Evolutionary conservation across 2,113 vertebrate species (phyloP), one percentile per base, ranked within the genome.

Genomic region (Bujurquina vittata): DNA sequence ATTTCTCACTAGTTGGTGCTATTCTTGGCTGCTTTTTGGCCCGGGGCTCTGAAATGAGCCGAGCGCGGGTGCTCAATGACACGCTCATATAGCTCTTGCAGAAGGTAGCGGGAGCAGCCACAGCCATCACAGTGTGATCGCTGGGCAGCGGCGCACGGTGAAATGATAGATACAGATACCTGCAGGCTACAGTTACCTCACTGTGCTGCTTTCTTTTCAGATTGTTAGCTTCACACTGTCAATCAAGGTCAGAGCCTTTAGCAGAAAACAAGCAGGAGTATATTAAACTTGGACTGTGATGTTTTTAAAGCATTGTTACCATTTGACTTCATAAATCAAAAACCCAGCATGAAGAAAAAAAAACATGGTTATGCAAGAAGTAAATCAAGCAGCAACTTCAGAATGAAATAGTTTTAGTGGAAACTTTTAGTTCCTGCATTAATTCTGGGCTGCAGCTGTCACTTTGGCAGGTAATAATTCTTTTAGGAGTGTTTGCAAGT

Each of bases 1-100:
- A 75, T 90, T 87, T 87, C 88, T 87, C 89, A 61, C 89, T 86
- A 89, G 88, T 86, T 77, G 81, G 49, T 81, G 85, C 89, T 93
- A 89, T 93, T 91, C 89, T 84, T 14, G 75, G 90, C 65, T 33
- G 62, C 63, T 69, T 88, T 87, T 57, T 83, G 85, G 73, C 80
- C 77, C 1, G 81, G 40, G 81, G 86, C 84, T 80, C 76, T 69
- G 77, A 88, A 91, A 92, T 88, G 90, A 92, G 90, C 84, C 73
- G 59, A 91, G 84, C 46, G 74, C 62, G 58, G 87, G 73, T 85
- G 82, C 88, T 87, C 82, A 72, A 87, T 87, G 91, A 92, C 91
- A 83, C 79, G 77, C 84, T 89, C 78, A 3, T 77, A 49, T 60
- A 59, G 84, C 87, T 77, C 88, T 72, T 65, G 79, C 81, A 77